Conservation (phyloP, 2,113 vertebrate genomes). For the Peromyscus leucopus region DNA sequence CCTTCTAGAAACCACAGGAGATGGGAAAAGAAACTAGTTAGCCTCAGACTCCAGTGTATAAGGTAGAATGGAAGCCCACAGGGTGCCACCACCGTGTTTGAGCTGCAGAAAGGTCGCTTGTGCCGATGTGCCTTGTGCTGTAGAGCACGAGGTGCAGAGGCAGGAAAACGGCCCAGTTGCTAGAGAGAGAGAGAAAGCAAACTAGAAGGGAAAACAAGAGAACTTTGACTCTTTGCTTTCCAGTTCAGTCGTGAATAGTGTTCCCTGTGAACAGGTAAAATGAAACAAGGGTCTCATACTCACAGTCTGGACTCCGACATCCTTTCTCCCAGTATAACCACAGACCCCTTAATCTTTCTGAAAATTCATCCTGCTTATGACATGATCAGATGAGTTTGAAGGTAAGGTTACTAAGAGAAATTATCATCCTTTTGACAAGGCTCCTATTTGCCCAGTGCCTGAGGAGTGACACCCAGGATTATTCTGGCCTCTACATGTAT, state of each 20-base stretch:
- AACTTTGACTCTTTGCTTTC: neutral
- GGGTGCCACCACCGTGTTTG: neutral
- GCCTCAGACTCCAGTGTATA: neutral
- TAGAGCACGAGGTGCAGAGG: neutral
- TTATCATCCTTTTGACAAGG: neutral
- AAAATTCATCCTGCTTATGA: neutral
- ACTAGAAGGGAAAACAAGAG: neutral
- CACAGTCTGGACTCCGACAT: neutral
- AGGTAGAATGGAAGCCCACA: neutral
- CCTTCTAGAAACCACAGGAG: conserved; percentile 19
- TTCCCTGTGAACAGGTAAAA: neutral
- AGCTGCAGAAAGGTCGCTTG: neutral
- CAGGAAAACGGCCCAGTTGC: neutral
- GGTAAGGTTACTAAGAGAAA: neutral
- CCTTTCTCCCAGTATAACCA: neutral
- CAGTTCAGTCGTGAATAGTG: neutral
- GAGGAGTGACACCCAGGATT: neutral
- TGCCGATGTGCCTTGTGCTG: too few relatives aligned
- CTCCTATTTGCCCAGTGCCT: neutral
- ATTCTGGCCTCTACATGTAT: neutral
- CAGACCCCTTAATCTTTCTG: neutral
- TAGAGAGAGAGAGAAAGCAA: neutral
- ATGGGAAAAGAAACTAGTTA: neutral
- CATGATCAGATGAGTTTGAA: neutral
- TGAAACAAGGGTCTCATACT: neutral